Evolutionary conservation across 2,113 vertebrate genomes (phyloP), one percentile per base, ranked within the genome.

Genomic region (Acrocephalus arundinaceus): DNA sequence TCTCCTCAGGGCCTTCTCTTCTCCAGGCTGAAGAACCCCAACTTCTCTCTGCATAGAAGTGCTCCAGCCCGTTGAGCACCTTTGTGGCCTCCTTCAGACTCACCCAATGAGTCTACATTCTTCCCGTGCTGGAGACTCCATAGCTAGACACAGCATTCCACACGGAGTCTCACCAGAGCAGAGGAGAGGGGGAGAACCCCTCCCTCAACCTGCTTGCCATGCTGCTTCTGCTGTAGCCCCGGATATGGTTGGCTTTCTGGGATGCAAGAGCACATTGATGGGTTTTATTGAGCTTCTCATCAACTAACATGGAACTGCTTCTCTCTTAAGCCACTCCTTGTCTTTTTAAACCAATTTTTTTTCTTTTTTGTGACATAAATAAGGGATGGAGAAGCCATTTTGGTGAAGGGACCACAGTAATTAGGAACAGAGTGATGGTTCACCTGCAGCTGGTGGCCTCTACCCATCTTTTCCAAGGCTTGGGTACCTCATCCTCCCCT

Each of bases 321-420:
- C 37, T 6, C 48, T 10, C 10, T 31, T 52, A 37, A 87, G 41
- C 5, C 74, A 74, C 51, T 14, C 2, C 6, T 22, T 33, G 12
- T 9, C 13, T 58, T 25, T n/a, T 35, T 2, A 45, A 81, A 37
- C 7, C 49, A 71, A 77, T 12, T 4, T 4, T 1, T 22, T 17
- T 14, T 33, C 11, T 24, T 37, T 13, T 15, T 4, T 1, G 4
- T n/a, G 41, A 49, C 3, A 0, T 8, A 35, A 45, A 13, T 24
- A 72, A 71, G 17, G 19, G 43, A 68, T 30, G 43, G 59, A 93
- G 31, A 68, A 87, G 17, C 28, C 37, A 15, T 46, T 55, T 65
- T 3, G 51, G 58, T 39, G n/a, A 52, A 83, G 28, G 16, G 21
- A 76, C 7, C 33, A n/a, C 33, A 41, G 24, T 13, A 80, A 67